Conservation (phyloP, 1,140 invertebrate genomes). For the Zaprionus ghesquierei region DNA sequence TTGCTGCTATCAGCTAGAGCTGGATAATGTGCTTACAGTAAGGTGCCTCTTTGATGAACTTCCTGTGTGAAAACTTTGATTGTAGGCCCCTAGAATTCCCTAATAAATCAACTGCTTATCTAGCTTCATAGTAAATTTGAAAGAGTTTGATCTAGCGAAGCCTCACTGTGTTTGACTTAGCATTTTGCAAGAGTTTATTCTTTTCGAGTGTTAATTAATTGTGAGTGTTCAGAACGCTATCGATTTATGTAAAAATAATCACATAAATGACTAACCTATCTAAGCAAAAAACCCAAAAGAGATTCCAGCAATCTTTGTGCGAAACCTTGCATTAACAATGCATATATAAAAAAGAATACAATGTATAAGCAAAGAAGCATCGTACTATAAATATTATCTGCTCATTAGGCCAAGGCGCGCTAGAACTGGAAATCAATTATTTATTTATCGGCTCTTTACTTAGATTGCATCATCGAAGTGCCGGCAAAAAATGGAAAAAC, state of each 20-base stretch:
- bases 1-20: conserved; percentile 8
- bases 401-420: conserved; percentile 31
- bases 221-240: neutral
- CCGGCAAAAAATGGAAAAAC: neutral
- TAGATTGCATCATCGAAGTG: conserved; percentile 26
- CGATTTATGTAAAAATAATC: conserved; percentile 1
- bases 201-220: neutral
- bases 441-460: conserved; percentile 7
- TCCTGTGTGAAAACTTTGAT: neutral
- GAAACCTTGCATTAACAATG: neutral
- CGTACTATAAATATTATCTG: conserved; percentile 15
- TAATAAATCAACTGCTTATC: neutral
- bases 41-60: neutral
- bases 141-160: neutral
- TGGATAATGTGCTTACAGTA: conserved; percentile 25
- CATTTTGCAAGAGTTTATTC: neutral
- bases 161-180: neutral
- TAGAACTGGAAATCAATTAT: neutral
- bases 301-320: neutral
- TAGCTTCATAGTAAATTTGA: neutral
- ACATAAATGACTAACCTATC: neutral
- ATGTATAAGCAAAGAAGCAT: neutral
- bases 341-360: neutral
- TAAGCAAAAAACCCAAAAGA: neutral
- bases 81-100: no score